These are phyloP conservation scores for Urocitellus parryii DNA, from an alignment of 2,113 vertebrate genomes.

Conservation along the genomic window DNA sequence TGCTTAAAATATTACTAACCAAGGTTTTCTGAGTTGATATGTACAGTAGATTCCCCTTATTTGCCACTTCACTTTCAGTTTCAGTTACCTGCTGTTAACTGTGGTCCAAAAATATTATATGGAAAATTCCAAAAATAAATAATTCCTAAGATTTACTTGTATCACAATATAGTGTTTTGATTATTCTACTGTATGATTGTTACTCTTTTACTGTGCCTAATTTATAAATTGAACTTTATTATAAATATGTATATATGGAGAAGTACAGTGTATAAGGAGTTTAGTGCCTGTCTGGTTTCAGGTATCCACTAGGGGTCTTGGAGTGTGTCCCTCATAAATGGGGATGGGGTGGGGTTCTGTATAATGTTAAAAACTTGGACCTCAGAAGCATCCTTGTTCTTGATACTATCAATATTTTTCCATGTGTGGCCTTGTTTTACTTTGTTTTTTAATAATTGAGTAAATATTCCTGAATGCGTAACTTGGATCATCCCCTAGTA, in stretches of 20 bases:
- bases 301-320: neutral
- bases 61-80: neutral
- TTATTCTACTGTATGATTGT: neutral
- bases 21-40: neutral
- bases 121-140: neutral
- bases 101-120: neutral
- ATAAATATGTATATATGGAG: neutral
- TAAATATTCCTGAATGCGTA: neutral
- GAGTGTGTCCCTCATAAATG: neutral
- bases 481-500: neutral
- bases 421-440: conserved; percentile 29
- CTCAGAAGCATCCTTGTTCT: neutral
- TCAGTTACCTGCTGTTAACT: neutral
- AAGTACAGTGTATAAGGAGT: neutral
- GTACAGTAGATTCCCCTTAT: neutral
- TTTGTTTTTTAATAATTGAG: conserved; percentile 31
- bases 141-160: neutral
- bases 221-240: neutral
- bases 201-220: neutral
- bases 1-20: conserved; percentile 14
- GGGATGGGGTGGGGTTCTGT: neutral
- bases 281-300: neutral
- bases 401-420: neutral
- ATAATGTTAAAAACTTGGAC: neutral
- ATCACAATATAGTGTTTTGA: neutral